Evolutionary conservation across 2,797 vertebrate genomes (phyloP).

Genomic region (Podargus strigoides): DNA sequence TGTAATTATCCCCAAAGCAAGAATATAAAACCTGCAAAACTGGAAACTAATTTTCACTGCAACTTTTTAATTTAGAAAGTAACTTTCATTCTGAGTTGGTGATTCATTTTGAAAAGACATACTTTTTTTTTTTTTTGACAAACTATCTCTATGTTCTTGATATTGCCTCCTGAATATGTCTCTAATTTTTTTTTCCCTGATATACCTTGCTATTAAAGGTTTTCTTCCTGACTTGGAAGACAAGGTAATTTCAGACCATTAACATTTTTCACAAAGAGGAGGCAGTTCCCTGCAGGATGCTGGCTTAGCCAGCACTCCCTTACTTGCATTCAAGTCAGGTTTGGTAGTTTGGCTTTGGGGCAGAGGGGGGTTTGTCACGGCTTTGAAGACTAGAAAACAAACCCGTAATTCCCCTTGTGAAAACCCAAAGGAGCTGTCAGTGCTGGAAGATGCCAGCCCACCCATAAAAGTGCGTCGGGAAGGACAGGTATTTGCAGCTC

Average conservation of each 20-base stretch:
- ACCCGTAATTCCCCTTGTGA: background rate
- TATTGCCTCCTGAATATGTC: background rate
- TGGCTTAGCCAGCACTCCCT: background rate
- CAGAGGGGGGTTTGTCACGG: background rate
- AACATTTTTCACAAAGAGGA: background rate
- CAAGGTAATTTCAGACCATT: background rate
- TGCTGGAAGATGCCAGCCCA: background rate
- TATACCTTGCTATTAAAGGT: background rate
- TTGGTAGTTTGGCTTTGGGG: slow-evolving; percentile 11
- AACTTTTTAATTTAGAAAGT: background rate
- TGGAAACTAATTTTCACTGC: background rate
- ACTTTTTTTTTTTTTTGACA: background rate
- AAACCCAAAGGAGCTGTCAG: background rate
- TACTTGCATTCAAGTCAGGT: background rate
- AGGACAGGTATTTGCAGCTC: background rate
- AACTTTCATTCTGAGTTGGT: background rate
- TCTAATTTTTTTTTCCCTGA: fast-evolving
- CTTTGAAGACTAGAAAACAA: background rate
- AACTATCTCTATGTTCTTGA: background rate
- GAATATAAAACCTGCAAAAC: background rate
- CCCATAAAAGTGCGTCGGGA: background rate
- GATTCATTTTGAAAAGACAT: background rate
- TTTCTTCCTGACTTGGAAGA: background rate
- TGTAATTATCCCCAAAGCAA: slow-evolving; percentile 1
- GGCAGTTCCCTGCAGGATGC: background rate